Percentiles rank a stretch among this genome's conserved stretches.
Evolutionary conservation across 1,140 invertebrate genomes (phyloP).

Genomic region (Monomorium pharaonis): DNA sequence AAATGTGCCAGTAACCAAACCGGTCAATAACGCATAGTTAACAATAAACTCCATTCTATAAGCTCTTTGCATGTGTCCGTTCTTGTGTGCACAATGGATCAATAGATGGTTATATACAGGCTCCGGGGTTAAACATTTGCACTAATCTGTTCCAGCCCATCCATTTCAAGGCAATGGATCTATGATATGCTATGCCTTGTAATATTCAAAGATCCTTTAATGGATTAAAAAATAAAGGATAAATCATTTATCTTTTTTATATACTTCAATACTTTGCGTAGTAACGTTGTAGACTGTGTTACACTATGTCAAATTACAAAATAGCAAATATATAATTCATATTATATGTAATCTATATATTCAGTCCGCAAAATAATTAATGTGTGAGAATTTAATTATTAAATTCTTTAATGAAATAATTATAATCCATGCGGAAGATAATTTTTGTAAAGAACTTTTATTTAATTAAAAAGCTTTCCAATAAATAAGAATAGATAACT

Average conservation of each 20-base stretch:
- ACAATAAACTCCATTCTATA: not conserved
- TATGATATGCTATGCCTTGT: not conserved
- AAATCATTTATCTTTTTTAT: not conserved
- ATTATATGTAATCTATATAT: not conserved
- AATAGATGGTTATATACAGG: not conserved
- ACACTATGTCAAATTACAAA: not conserved
- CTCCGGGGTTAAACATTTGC: not conserved
- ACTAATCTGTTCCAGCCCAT: not conserved
- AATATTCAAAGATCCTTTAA: not conserved
- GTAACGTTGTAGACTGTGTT: not conserved
- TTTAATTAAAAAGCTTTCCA: not conserved
- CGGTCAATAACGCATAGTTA: constrained; percentile 8
- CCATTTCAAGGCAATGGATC: not conserved
- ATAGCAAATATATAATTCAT: not conserved
- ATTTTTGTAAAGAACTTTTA: not conserved
- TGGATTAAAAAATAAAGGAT: not conserved
- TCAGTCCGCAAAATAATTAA: not conserved
- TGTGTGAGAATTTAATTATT: not conserved
- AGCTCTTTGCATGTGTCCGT: not conserved
- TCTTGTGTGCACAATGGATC: not conserved
- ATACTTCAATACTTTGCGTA: not conserved
- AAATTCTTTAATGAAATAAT: constrained; percentile 1
- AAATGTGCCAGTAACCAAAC: not conserved
- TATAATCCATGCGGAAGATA: not conserved
- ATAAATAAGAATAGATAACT: not conserved